phyloP scores from a whole-genome alignment of 2,888 invertebrate species.

The Morpho achilles region DNA sequence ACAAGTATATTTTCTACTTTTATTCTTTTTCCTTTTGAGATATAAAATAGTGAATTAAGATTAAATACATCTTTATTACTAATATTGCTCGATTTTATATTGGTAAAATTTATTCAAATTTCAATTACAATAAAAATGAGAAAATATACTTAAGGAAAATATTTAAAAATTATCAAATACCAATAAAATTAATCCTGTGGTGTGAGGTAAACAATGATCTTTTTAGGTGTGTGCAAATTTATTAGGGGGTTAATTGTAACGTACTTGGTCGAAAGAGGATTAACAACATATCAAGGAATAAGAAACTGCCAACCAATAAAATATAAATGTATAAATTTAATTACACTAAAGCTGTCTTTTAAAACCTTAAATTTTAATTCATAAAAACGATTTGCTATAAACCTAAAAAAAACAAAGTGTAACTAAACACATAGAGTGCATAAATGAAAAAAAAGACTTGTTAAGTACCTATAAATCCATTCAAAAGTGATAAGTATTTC shows the following conservation, averaged over 20 bases:
- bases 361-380: constrained; percentile 24
- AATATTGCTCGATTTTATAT: neutral
- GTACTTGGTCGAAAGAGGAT: neutral
- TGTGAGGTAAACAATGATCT: constrained; percentile 50
- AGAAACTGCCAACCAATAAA: constrained; percentile 18
- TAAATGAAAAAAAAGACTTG: constrained; percentile 44
- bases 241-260: constrained; percentile 15
- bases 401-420: constrained; percentile 38
- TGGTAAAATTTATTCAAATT: neutral
- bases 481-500: constrained; percentile 12
- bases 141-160: constrained; percentile 10
- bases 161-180: constrained; percentile 19
- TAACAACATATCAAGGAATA: neutral
- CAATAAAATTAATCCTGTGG: constrained; percentile 44
- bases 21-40: neutral
- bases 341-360: neutral
- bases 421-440: constrained; percentile 58
- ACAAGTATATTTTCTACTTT: constrained; percentile 15
- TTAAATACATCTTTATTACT: too few species aligned
- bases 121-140: constrained; percentile 5
- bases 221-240: constrained; percentile 14
- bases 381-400: constrained; percentile 37
- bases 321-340: constrained; percentile 1
- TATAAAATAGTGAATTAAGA: too few species aligned
- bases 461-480: constrained; percentile 46